phyloP scores from a whole-genome alignment of 2,797 vertebrate species.

The Girardinus metallicus region DNA sequence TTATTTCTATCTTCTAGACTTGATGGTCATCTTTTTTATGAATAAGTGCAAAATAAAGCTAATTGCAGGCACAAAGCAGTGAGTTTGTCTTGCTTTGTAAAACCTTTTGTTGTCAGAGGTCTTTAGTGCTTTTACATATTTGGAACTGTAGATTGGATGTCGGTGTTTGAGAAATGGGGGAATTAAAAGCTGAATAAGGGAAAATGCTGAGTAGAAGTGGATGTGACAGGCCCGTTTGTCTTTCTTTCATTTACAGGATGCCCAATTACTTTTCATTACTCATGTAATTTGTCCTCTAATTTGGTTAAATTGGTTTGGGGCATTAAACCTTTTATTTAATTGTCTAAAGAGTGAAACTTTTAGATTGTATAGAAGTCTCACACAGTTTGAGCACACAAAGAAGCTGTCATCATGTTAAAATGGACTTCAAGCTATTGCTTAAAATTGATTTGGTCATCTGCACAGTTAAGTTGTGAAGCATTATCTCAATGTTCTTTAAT shows the following conservation, averaged over 20 bases:
- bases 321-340: slow-evolving; percentile 57
- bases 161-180: slow-evolving; percentile 44
- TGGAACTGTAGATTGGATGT: neutral
- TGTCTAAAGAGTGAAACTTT: slow-evolving; percentile 35
- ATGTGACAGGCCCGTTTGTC: slow-evolving; percentile 60
- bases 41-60: neutral
- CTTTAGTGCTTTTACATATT: neutral
- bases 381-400: slow-evolving; percentile 8
- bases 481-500: neutral
- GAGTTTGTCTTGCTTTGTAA: neutral
- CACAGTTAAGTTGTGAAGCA: neutral
- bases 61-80: neutral
- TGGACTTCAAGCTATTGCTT: slow-evolving; percentile 9
- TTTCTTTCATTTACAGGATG: slow-evolving; percentile 67
- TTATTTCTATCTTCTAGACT: neutral
- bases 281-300: slow-evolving; percentile 65
- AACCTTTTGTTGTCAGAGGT: neutral
- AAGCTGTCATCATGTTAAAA: slow-evolving; percentile 7
- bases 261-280: slow-evolving; percentile 73
- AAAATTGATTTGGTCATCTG: slow-evolving; percentile 1
- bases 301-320: slow-evolving; percentile 56
- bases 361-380: slow-evolving; percentile 23
- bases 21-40: neutral
- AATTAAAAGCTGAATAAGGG: slow-evolving; percentile 56
- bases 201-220: slow-evolving; percentile 50